Percentiles rank a stretch among this genome's conserved stretches.
Conservation (phyloP, 2,113 vertebrate species). For the Dasypus novemcinctus region DNA sequence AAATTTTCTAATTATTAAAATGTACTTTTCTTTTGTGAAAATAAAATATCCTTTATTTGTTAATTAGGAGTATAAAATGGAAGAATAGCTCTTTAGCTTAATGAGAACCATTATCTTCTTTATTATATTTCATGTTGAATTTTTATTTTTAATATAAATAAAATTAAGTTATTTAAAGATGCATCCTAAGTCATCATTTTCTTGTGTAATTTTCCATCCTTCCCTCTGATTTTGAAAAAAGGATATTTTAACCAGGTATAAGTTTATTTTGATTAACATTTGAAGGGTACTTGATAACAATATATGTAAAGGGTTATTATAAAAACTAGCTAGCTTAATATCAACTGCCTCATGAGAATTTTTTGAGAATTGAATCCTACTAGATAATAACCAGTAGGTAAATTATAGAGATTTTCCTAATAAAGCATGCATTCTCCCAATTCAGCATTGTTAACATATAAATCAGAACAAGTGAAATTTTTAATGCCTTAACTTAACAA, state of each 20-base stretch:
- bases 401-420: slow-evolving; percentile 46
- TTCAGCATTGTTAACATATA: slow-evolving; percentile 35
- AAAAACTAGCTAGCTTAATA: slow-evolving; percentile 35
- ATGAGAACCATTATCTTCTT: slow-evolving; percentile 39
- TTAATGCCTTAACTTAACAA: not conserved
- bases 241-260: not conserved
- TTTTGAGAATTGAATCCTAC: slow-evolving; percentile 27
- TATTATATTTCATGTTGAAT: slow-evolving; percentile 46
- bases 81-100: slow-evolving; percentile 12
- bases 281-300: slow-evolving; percentile 15
- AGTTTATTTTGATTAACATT: slow-evolving; percentile 28
- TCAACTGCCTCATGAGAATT: not conserved
- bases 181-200: slow-evolving; percentile 15
- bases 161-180: slow-evolving; percentile 47
- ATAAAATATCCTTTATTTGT: slow-evolving; percentile 46
- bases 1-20: slow-evolving; percentile 51
- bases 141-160: slow-evolving; percentile 49
- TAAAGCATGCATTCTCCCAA: not conserved
- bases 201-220: not conserved
- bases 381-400: not conserved
- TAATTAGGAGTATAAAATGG: slow-evolving; percentile 27
- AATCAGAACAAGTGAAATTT: slow-evolving; percentile 30
- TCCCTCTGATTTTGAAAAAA: slow-evolving; percentile 37
- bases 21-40: slow-evolving; percentile 42
- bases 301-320: not conserved